Conservation (phyloP, 2,113 vertebrate species). For the Lophochroa leadbeateri region DNA sequence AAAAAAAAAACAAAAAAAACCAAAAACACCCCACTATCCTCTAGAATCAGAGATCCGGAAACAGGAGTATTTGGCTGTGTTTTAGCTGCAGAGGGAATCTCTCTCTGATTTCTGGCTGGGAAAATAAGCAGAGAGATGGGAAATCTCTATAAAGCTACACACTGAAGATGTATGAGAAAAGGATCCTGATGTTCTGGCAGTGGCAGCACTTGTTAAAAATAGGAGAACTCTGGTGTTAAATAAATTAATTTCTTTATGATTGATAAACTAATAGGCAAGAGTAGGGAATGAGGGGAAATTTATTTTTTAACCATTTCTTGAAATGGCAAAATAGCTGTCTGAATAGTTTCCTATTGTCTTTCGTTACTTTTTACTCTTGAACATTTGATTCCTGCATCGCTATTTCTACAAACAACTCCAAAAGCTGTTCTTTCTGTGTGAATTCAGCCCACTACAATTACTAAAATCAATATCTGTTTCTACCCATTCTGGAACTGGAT, state of each 20-base stretch:
- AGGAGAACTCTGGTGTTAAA: background rate
- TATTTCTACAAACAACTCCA: background rate
- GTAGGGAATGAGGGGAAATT: background rate
- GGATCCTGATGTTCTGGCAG: background rate
- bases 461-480: background rate
- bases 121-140: background rate
- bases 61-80: background rate
- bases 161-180: background rate
- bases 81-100: background rate
- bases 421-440: background rate
- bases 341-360: background rate
- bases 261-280: background rate
- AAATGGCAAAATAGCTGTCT: background rate
- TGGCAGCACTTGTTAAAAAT: background rate
- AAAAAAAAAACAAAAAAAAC: too few species aligned
- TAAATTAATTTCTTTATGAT: background rate
- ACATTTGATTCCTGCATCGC: fast-evolving
- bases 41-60: background rate
- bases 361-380: background rate
- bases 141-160: background rate
- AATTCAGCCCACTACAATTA: background rate
- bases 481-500: conserved; percentile 1
- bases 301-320: background rate
- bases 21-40: background rate
- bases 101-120: background rate